Percentiles rank a stretch among this genome's conserved stretches.
phyloP scores from a whole-genome alignment of 2,113 vertebrate genomes.

The Alethe diademata region DNA sequence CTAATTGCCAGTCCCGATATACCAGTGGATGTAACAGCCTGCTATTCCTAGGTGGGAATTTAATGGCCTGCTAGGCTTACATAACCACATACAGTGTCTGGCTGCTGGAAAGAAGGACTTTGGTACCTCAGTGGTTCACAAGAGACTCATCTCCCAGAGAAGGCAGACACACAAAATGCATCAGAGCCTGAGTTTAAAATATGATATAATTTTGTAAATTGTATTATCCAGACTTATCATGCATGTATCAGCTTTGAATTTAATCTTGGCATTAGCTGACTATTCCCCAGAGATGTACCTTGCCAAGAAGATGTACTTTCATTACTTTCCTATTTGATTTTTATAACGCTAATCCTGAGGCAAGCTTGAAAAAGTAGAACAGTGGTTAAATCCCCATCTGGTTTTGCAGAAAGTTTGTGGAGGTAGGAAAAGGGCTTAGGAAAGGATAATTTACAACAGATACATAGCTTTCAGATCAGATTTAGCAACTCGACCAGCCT shows the following conservation, averaged over 20 bases:
- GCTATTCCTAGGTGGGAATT: neutral
- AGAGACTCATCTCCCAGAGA: neutral
- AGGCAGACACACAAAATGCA: neutral
- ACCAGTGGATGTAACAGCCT: neutral
- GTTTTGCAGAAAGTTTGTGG: neutral
- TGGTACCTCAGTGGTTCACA: neutral
- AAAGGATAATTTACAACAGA: neutral
- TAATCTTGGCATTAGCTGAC: neutral
- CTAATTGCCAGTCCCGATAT: neutral
- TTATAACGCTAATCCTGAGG: neutral
- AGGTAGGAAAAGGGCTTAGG: neutral
- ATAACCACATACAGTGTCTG: rapidly evolving
- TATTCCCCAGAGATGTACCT: neutral
- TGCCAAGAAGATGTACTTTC: slow-evolving; percentile 2
- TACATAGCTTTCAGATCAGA: neutral
- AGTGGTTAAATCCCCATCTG: neutral
- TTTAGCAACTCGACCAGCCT: neutral
- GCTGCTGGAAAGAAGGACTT: neutral
- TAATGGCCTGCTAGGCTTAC: neutral
- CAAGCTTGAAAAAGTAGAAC: neutral
- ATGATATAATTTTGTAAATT: neutral
- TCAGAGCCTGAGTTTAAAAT: neutral
- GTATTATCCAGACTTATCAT: neutral
- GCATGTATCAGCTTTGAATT: neutral
- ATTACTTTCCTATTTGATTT: neutral